phyloP scores from a whole-genome alignment of 2,113 vertebrate species.

The Pangasianodon gigas region DNA sequence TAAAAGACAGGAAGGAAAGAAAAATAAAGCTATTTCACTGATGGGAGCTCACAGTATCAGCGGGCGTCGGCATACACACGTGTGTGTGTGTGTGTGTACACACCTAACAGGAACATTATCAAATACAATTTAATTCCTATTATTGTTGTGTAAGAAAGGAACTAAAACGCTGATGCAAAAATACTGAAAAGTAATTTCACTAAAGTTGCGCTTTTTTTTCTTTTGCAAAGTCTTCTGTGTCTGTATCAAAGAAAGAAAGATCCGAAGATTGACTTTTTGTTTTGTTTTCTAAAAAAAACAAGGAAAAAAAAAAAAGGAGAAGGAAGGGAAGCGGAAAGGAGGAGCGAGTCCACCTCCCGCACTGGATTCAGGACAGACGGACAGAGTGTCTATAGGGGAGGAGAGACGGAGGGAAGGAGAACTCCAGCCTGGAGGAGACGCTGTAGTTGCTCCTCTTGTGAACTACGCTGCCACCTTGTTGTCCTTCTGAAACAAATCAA shows the following conservation, averaged over 20 bases:
- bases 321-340: slow-evolving; percentile 61
- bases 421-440: neutral
- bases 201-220: slow-evolving; percentile 76
- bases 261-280: slow-evolving; percentile 56
- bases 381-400: slow-evolving; percentile 78
- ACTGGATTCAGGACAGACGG: slow-evolving; percentile 82
- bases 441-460: slow-evolving; percentile 47
- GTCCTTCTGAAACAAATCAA: slow-evolving; percentile 83
- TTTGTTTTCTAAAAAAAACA: slow-evolving; percentile 55
- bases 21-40: slow-evolving; percentile 81
- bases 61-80: slow-evolving; percentile 77
- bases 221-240: slow-evolving; percentile 68
- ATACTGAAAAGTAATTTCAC: slow-evolving; percentile 78
- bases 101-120: slow-evolving; percentile 78
- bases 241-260: slow-evolving; percentile 79
- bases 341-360: slow-evolving; percentile 75
- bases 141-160: slow-evolving; percentile 77
- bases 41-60: slow-evolving; percentile 87
- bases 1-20: slow-evolving; percentile 71
- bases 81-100: slow-evolving; percentile 52
- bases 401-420: slow-evolving; percentile 56
- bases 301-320: slow-evolving; percentile 55
- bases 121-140: slow-evolving; percentile 72
- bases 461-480: slow-evolving; percentile 95
- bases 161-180: slow-evolving; percentile 82